phyloP scores from a whole-genome alignment of 1,140 invertebrate genomes.

The Monomorium pharaonis region DNA sequence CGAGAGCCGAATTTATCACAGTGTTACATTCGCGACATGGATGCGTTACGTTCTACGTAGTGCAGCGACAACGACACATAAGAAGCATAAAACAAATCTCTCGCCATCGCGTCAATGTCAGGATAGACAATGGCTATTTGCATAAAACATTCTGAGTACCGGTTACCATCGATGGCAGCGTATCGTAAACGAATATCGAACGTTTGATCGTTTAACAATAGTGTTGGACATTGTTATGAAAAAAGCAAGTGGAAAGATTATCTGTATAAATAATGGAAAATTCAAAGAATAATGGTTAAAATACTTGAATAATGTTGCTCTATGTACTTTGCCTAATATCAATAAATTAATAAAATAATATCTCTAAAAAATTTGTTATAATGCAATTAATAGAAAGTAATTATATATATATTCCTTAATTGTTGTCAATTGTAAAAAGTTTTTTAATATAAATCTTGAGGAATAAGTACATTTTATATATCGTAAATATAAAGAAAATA shows the following conservation, averaged over 20 bases:
- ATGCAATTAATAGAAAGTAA: background rate
- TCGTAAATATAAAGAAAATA: background rate
- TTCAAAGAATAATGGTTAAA: background rate
- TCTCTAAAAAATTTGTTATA: background rate
- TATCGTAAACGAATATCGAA: slow-evolving; percentile 46
- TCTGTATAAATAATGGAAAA: slow-evolving; percentile 16
- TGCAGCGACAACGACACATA: slow-evolving; percentile 23
- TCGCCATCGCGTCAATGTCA: slow-evolving; percentile 74
- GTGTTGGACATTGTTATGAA: slow-evolving; percentile 60
- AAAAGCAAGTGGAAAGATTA: slow-evolving; percentile 58
- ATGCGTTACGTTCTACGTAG: slow-evolving; percentile 34
- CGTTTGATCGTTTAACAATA: slow-evolving; percentile 69
- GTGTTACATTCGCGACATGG: slow-evolving; percentile 46
- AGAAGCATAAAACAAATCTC: slow-evolving; percentile 71
- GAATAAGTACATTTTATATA: background rate
- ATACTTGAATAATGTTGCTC: background rate
- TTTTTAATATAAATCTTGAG: background rate
- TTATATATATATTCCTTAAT: background rate
- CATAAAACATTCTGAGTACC: slow-evolving; percentile 76
- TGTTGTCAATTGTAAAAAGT: background rate
- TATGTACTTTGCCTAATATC: background rate
- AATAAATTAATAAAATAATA: background rate
- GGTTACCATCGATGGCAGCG: slow-evolving; percentile 64
- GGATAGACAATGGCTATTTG: slow-evolving; percentile 76
- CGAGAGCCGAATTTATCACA: slow-evolving; percentile 47